Evolutionary conservation across 53 echinoderm and acorn worm genomes (phyloP).

Genomic region (Echinarachnius parma): DNA sequence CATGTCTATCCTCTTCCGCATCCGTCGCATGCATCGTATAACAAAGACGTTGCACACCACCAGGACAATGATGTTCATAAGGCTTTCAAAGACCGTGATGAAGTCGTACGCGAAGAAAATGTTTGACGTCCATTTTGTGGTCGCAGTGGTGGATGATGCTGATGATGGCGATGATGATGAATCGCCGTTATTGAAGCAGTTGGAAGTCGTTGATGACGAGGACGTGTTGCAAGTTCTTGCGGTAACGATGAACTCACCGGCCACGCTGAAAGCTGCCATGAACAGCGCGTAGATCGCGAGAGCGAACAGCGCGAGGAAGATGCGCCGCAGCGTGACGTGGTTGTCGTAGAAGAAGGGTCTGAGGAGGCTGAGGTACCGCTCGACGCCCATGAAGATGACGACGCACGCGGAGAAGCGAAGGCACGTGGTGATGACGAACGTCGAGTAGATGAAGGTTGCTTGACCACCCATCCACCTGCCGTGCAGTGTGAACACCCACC

Average conservation of each 20-base stretch:
- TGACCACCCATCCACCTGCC: conserved; percentile 55
- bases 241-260: conserved; percentile 27
- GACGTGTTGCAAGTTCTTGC: conserved; percentile 11
- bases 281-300: conserved; percentile 52
- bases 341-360: conserved; percentile 93
- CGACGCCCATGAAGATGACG: conserved; percentile 87
- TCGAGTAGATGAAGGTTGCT: conserved; percentile 38
- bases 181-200: background rate
- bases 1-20: conserved; percentile 57
- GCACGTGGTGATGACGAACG: conserved; percentile 59
- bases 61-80: conserved; percentile 51
- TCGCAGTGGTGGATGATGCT: too few relatives aligned
- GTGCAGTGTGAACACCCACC: conserved; percentile 50
- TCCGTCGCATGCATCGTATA: conserved; percentile 65
- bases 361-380: conserved; percentile 83
- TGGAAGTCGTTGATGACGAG: background rate
- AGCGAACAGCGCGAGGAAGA: conserved; percentile 40
- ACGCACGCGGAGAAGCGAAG: conserved; percentile 69
- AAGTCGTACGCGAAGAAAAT: conserved; percentile 54
- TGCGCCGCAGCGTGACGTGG: conserved; percentile 53
- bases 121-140: conserved; percentile 9
- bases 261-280: conserved; percentile 43
- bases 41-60: conserved; percentile 81
- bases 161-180: too few relatives aligned
- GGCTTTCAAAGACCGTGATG: conserved; percentile 61